Percentiles rank a stretch among this genome's conserved stretches.
Evolutionary conservation across 2,888 invertebrate species (phyloP).

Genomic region (Drosophila koepferae): DNA sequence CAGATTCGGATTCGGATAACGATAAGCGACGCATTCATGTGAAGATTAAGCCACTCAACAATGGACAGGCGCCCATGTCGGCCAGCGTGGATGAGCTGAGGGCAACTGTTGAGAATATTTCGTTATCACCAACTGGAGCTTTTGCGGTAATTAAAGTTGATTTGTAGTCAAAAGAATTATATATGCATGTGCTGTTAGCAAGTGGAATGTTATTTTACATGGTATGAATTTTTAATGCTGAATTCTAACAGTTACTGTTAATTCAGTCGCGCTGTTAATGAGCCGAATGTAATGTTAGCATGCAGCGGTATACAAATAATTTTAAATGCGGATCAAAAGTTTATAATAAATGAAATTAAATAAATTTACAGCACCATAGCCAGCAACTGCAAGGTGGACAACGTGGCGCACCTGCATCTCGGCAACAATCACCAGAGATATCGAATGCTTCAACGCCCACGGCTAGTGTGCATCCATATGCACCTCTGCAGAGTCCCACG

Average conservation of each 20-base stretch:
- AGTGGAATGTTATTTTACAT: not conserved
- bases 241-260: not conserved
- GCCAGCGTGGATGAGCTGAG: constrained; percentile 98
- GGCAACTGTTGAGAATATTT: constrained; percentile 96
- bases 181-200: not conserved
- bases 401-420: constrained; percentile 68
- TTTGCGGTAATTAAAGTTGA: constrained; percentile 85
- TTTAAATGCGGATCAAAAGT: not conserved
- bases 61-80: constrained; percentile 94
- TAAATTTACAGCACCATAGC: constrained; percentile 84
- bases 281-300: no score
- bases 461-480: constrained; percentile 90
- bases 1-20: constrained; percentile 94
- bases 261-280: not conserved
- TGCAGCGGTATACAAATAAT: not conserved
- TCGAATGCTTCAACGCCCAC: constrained; percentile 88
- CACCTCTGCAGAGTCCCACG: constrained; percentile 91
- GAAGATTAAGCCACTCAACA: constrained; percentile 97
- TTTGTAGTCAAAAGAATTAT: not conserved
- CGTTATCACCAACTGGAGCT: constrained; percentile 91
- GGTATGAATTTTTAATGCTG: not conserved
- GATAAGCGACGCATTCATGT: constrained; percentile 97
- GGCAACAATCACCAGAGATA: constrained; percentile 90
- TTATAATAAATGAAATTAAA: not conserved
- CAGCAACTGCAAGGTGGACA: constrained; percentile 80